phyloP scores from a whole-genome alignment of 2,888 invertebrate species.

The Pyrochroa serraticornis region DNA sequence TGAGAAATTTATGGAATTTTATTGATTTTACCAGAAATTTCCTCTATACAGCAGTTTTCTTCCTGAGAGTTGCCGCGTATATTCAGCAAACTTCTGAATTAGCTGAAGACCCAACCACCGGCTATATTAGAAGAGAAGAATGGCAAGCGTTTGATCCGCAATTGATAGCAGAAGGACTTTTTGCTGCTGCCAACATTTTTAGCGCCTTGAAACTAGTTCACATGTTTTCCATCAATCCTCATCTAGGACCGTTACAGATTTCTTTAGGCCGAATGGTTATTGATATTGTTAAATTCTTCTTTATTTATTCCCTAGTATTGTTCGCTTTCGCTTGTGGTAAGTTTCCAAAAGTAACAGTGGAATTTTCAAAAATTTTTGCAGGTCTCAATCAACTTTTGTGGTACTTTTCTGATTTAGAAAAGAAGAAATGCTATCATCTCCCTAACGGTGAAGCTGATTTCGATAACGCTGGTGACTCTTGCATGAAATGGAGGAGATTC shows the following conservation, averaged over 20 bases:
- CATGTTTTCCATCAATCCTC: constrained; percentile 96
- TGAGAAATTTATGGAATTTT: constrained; percentile 95
- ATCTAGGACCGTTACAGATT: constrained; percentile 91
- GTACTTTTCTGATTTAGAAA: constrained; percentile 92
- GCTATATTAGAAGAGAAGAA: constrained; percentile 78
- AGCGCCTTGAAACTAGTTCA: constrained; percentile 94
- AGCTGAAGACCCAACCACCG: constrained; percentile 67
- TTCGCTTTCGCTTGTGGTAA: constrained; percentile 96
- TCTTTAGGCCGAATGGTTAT: constrained; percentile 93
- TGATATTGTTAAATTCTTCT: constrained; percentile 95
- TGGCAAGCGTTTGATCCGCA: constrained; percentile 96
- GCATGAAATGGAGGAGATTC: constrained; percentile 86
- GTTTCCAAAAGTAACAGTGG: constrained; percentile 43
- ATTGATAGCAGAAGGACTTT: constrained; percentile 88
- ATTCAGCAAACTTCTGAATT: constrained; percentile 77
- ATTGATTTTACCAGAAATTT: constrained; percentile 92
- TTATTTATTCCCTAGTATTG: constrained; percentile 89
- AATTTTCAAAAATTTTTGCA: constrained; percentile 21
- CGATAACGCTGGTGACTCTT: constrained; percentile 82
- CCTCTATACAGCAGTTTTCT: constrained; percentile 76
- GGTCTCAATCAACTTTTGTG: constrained; percentile 88
- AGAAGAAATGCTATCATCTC: constrained; percentile 80
- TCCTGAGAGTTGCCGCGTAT: constrained; percentile 74
- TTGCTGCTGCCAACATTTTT: constrained; percentile 94
- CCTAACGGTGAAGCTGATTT: constrained; percentile 80